A percentile compares a stretch with the other conserved stretches of the same genome.
These are phyloP conservation scores for Caenorhabditis plicata DNA, from an alignment of 2,888 invertebrate species.

Conservation along the genomic window DNA sequence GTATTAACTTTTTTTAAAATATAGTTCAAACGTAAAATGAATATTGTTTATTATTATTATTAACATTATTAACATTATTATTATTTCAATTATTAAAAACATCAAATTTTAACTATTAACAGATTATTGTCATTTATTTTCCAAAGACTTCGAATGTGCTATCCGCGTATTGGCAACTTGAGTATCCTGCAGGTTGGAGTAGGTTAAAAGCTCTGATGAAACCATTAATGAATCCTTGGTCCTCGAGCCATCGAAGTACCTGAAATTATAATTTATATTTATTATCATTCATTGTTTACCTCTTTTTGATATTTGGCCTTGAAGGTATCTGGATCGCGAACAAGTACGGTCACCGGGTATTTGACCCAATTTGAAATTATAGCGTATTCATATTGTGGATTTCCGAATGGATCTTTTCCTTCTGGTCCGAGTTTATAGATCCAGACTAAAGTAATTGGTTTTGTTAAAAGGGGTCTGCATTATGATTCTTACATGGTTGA, in stretches of 20 bases:
- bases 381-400: constrained; percentile 66
- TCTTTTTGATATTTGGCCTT: constrained; percentile 59
- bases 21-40: too few relatives aligned
- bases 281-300: constrained; percentile 7
- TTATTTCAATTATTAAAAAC: too few relatives aligned
- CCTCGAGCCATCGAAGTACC: constrained; percentile 55
- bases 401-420: constrained; percentile 66
- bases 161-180: constrained; percentile 65
- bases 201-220: constrained; percentile 66
- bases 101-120: not conserved
- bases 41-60: too few relatives aligned
- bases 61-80: too few relatives aligned
- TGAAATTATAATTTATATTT: constrained; percentile 10
- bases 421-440: constrained; percentile 66
- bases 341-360: constrained; percentile 66
- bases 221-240: constrained; percentile 65
- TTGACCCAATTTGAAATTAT: constrained; percentile 66
- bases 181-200: constrained; percentile 64
- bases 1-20: too few relatives aligned
- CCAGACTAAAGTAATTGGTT: constrained; percentile 60
- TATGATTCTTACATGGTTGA: constrained; percentile 58
- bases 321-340: constrained; percentile 66
- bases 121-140: constrained; percentile 39
- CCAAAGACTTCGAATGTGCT: constrained; percentile 65
- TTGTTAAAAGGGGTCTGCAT: not conserved